Base-by-base conservation (phyloP, 2,888 invertebrate genomes). In the Strigamia maritima region DNA sequence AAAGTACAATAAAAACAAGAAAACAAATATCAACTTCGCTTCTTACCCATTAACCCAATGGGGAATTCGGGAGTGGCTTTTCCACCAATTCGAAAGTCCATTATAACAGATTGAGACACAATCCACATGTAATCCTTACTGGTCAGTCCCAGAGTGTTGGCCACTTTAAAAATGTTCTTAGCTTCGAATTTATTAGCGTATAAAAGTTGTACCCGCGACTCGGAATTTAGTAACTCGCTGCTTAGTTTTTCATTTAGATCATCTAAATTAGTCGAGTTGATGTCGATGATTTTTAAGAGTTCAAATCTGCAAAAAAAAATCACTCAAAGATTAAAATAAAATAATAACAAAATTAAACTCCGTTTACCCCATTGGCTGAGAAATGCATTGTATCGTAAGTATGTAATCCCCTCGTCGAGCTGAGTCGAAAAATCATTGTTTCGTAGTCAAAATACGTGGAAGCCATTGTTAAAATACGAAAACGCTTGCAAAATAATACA, bases 21-120 rank as follows among this genome's bases (percentile, higher is more conserved):
- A 70, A 70, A 70, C 26, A 70, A 70, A 70, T 70, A 70, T 22
- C 28, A 70, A 70, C 14, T 28, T 26, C 19, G 4, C 28, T 26
- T 31, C 28, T 75, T 31, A 93, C 94, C 96, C 78, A 96, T 88
- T 94, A 95, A 95, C 79, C 96, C 95, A 40, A 95, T 92, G 0
- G 95, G 95, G 86, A 95, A 95, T 85, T 94, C 91, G 77, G 90
- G 88, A 35, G 91, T 90, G 31, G 81, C 82, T 81, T 83, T 83
- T 19, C 84, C 85, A 78, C 83, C 84, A 16, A 22, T 0, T 28
- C 83, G 81, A 22, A 81, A 82, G 81, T 83, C 83, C n/a, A 85
- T 85, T 80, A 84, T 84, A 14, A 85, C 85, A 2, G 84, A 83
- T 80, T 86, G 86, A 8, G 85, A 84, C 2, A 84, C 85, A 22